Evolutionary conservation across 2,797 vertebrate species (phyloP).

Genomic region (Hydrolagus colliei): DNA sequence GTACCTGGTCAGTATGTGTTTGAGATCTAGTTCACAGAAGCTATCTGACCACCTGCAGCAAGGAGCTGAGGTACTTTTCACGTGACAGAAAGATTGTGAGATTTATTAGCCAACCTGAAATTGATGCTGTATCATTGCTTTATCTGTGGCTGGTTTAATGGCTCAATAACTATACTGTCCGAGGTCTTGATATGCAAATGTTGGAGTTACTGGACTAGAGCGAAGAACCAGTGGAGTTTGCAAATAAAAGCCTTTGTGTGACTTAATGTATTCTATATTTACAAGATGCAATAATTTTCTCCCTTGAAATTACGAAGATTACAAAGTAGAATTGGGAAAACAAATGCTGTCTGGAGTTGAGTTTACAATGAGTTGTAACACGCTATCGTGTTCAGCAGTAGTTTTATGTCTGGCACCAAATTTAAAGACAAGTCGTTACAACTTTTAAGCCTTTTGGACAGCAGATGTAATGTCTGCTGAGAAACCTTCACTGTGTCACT

Average conservation of each 20-base stretch:
- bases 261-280: background rate
- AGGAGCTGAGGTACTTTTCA: background rate
- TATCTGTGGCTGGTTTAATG: background rate
- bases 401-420: no score
- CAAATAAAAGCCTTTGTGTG: background rate
- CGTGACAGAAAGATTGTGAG: background rate
- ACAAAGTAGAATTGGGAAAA: no score
- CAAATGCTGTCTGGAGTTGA: no score
- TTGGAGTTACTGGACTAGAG: background rate
- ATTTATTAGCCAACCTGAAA: background rate
- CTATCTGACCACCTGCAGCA: background rate
- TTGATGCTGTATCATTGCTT: background rate
- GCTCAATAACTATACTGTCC: conserved; percentile 8
- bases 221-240: background rate
- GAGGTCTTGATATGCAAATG: background rate
- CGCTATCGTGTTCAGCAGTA: no score
- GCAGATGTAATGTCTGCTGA: no score
- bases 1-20: no score
- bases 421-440: no score
- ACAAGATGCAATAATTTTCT: background rate
- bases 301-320: background rate
- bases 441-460: no score
- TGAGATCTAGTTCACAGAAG: background rate
- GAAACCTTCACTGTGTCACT: no score
- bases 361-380: no score